Base-by-base conservation (phyloP, 2,113 vertebrate species). In the Taurulus bubalis region DNA sequence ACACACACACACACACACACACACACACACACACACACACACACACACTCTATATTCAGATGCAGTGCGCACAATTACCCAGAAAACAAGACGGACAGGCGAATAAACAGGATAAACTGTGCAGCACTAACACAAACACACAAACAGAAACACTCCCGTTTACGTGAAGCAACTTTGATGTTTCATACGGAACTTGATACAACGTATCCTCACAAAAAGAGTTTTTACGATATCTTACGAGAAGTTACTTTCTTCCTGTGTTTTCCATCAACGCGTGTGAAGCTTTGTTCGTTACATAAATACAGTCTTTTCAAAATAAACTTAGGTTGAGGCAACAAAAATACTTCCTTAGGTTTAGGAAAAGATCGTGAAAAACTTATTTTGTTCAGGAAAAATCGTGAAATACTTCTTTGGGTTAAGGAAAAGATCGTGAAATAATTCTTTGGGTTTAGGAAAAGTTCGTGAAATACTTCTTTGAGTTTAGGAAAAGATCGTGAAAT, bases 41-140 rank as follows among this genome's bases (percentile, higher is more conserved):
- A 58, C 55, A 71, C 24, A 66, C 28, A 32, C 65, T 5, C 1
- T 55, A 75, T 58, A 53, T 71, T 64, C 77, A 72, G 47, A 79
- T 30, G 73, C 78, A 67, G 76, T 15, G 28, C 71, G 32, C 8
- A 8, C 59, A 84, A 74, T 84, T 72, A 81, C 3, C 3, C 22
- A 68, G 38, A 59, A 51, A 79, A 85, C 66, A 70, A 56, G 70
- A 72, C 4, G 30, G 47, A 71, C 22, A 15, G 15, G 47, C 55
- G 62, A 30, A 66, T 45, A 32, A 70, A 77, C 40, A 49, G 51
- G 38, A 71, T 22, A 75, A 70, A 60, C 49, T 42, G 34, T 69
- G 34, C n/a, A 49, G 7, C 8, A 40, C 9, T 1, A 42, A 45
- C 42, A 16, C 5, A 47, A 47, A 10, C 8, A 11, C 22, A 9